Evolutionary conservation across 2,113 vertebrate genomes (phyloP).

Genomic region (Callipepla californica): DNA sequence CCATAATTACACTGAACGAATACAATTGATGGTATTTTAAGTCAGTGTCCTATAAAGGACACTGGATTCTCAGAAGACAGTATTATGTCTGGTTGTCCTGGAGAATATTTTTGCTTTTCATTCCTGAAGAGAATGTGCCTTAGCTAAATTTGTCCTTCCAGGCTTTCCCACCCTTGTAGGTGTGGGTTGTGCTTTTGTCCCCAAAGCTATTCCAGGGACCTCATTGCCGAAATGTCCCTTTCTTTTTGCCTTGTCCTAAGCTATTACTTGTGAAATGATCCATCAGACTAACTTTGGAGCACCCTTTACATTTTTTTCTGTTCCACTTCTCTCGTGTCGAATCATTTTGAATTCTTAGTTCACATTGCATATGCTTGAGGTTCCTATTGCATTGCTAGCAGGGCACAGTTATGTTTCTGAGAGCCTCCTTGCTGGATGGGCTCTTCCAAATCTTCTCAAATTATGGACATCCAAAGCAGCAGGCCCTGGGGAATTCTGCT

Average conservation of each 20-base stretch:
- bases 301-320: neutral
- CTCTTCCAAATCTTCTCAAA: neutral
- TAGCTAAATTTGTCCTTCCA: neutral
- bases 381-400: neutral
- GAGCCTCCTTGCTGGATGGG: neutral
- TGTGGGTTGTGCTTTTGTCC: neutral
- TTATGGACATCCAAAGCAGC: neutral
- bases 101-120: neutral
- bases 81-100: neutral
- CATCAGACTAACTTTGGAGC: neutral
- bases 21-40: neutral
- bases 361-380: rapidly evolving
- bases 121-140: neutral
- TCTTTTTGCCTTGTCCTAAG: neutral
- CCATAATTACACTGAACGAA: neutral
- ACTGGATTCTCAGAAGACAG: neutral
- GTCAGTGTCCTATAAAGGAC: rapidly evolving
- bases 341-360: neutral
- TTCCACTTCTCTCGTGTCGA: neutral
- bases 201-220: neutral
- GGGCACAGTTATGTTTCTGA: neutral
- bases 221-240: neutral
- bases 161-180: neutral
- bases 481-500: neutral
- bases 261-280: neutral